phyloP scores from a whole-genome alignment of 2,888 invertebrate genomes.

The Craniophora ligustri region DNA sequence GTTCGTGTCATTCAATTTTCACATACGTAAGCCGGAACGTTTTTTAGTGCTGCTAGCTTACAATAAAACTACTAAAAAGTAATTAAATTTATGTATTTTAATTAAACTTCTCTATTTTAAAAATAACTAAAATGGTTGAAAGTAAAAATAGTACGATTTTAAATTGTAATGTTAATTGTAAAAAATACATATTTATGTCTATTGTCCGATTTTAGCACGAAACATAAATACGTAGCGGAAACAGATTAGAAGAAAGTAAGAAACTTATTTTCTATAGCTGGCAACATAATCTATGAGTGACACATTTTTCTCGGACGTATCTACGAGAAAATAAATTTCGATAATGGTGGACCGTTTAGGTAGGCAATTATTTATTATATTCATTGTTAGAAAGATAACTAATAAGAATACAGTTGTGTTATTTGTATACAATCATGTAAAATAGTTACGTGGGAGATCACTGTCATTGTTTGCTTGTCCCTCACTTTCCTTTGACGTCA shows the following conservation, averaged over 20 bases:
- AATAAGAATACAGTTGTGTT: conserved; percentile 18
- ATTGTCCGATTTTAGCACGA: too few species aligned
- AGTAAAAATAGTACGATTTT: neutral
- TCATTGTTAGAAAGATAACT: conserved; percentile 17
- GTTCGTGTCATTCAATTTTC: neutral
- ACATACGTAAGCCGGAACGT: conserved; percentile 15
- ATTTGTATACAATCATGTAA: conserved; percentile 32
- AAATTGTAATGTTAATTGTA: neutral
- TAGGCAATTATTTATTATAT: conserved; percentile 61
- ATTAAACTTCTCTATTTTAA: too few species aligned
- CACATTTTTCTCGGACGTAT: conserved; percentile 76
- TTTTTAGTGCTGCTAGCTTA: conserved; percentile 1
- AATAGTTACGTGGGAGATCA: conserved; percentile 62
- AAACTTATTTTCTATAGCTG: conserved; percentile 23
- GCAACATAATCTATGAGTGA: conserved; percentile 70
- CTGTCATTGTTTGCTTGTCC: conserved; percentile 78
- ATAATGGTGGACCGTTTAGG: conserved; percentile 88
- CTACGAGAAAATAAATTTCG: conserved; percentile 70
- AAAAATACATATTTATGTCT: neutral
- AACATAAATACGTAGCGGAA: neutral
- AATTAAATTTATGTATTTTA: too few species aligned
- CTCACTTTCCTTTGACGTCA: conserved; percentile 86
- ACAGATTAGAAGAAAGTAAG: conserved; percentile 17
- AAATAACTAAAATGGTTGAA: too few species aligned
- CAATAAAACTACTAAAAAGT: neutral